Evolutionary conservation across 2,113 vertebrate genomes (phyloP).

Genomic region (Sceloporus tristichus): DNA sequence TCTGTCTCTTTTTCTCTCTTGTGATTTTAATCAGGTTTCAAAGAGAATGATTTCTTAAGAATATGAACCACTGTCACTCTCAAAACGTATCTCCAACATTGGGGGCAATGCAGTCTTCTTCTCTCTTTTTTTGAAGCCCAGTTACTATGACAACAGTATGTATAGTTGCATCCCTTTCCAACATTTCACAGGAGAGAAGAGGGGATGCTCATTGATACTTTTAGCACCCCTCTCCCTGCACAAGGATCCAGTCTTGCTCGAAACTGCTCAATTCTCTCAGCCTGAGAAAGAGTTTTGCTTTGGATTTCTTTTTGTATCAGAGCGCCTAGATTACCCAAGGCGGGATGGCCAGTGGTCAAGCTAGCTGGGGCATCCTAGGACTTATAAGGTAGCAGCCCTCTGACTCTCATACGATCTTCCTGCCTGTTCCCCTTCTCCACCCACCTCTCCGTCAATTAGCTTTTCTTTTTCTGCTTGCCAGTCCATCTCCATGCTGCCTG

Average conservation of each 20-base stretch:
- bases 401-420: not conserved
- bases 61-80: conserved; percentile 2
- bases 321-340: too few species aligned
- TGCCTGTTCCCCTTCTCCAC: not conserved
- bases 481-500: not conserved
- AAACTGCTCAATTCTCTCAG: too few species aligned
- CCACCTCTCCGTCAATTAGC: not conserved
- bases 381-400: too few species aligned
- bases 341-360: too few species aligned
- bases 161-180: conserved; percentile 22
- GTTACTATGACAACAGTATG: conserved; percentile 28
- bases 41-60: not conserved
- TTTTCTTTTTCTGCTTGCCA: not conserved
- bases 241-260: not conserved
- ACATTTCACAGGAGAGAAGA: conserved; percentile 15
- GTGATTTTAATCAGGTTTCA: not conserved
- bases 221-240: not conserved
- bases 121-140: not conserved
- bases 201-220: not conserved
- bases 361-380: too few species aligned
- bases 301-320: too few species aligned
- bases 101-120: not conserved
- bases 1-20: conserved; percentile 1
- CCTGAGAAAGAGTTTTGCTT: too few species aligned
- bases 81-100: conserved; percentile 2